Percentiles rank a stretch among this genome's conserved stretches.
phyloP scores from a whole-genome alignment of 2,888 invertebrate genomes.

The Drosophila fungiperda region DNA sequence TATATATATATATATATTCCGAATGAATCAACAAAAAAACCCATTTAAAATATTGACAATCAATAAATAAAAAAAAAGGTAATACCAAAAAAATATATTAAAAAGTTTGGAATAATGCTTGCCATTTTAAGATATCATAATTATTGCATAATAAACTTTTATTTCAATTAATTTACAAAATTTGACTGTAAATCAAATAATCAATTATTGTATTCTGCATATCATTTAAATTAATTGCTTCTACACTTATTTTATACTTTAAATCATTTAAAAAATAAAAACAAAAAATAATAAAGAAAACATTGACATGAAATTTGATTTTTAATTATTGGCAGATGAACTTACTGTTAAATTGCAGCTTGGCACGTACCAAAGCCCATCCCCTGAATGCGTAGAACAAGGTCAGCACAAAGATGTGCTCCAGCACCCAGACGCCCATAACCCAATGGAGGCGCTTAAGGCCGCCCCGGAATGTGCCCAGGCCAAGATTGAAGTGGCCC shows the following conservation, averaged over 20 bases:
- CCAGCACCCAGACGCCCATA: conserved; percentile 86
- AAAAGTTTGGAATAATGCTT: not conserved
- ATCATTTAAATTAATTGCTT: not conserved
- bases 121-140: not conserved
- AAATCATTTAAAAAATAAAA: not conserved
- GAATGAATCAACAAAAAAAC: not conserved
- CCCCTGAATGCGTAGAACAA: conserved; percentile 85
- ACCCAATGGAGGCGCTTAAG: conserved; percentile 88
- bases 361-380: conserved; percentile 85
- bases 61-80: not conserved
- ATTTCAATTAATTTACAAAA: not conserved
- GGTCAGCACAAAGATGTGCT: conserved; percentile 85
- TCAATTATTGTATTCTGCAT: not conserved
- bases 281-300: not conserved
- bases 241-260: not conserved
- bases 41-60: not conserved
- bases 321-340: not conserved
- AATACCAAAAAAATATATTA: not conserved
- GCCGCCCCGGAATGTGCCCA: conserved; percentile 87
- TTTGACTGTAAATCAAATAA: not conserved
- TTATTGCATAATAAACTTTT: not conserved
- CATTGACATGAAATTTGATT: not conserved
- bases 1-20: no score
- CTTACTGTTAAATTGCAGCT: conserved; percentile 70
- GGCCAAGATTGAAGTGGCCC: conserved; percentile 85